These are phyloP conservation scores for Ormia ochracea DNA, from an alignment of 2,888 invertebrate genomes.

Conservation along the genomic window DNA sequence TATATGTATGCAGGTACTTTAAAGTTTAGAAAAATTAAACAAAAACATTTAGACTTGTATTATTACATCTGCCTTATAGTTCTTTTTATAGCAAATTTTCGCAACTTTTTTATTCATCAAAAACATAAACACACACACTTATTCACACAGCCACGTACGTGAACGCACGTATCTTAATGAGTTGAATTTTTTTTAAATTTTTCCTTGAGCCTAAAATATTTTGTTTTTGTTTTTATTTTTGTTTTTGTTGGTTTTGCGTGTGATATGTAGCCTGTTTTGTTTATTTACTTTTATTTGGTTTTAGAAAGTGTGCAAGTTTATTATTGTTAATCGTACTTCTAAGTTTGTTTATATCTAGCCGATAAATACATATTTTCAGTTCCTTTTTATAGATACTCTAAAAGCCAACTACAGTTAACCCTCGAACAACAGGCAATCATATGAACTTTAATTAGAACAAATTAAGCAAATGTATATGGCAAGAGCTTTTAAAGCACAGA, in stretches of 20 bases:
- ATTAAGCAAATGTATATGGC: too few relatives aligned
- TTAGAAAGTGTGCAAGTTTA: background rate
- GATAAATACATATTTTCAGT: background rate
- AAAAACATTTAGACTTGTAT: background rate
- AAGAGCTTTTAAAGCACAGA: too few relatives aligned
- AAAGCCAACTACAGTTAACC: too few relatives aligned
- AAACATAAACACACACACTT: too few relatives aligned
- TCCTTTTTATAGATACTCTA: too few relatives aligned
- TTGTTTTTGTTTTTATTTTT: too few relatives aligned
- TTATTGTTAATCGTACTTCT: background rate
- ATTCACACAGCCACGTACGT: background rate
- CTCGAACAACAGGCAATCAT: too few relatives aligned
- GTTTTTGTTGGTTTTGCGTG: too few relatives aligned
- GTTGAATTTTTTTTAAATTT: background rate
- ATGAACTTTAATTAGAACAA: too few relatives aligned
- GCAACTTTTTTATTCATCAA: background rate
- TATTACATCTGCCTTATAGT: conserved; percentile 23
- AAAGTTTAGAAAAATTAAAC: background rate
- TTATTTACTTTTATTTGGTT: background rate
- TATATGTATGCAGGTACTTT: background rate
- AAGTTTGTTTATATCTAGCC: background rate
- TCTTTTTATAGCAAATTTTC: background rate
- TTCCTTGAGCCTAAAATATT: conserved; percentile 5
- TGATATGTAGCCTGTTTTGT: background rate
- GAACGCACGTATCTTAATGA: background rate